Evolutionary conservation across 2,113 vertebrate species (phyloP), one percentile per base, ranked within the genome.

Genomic region (Dunckerocampus dactyliophorus): DNA sequence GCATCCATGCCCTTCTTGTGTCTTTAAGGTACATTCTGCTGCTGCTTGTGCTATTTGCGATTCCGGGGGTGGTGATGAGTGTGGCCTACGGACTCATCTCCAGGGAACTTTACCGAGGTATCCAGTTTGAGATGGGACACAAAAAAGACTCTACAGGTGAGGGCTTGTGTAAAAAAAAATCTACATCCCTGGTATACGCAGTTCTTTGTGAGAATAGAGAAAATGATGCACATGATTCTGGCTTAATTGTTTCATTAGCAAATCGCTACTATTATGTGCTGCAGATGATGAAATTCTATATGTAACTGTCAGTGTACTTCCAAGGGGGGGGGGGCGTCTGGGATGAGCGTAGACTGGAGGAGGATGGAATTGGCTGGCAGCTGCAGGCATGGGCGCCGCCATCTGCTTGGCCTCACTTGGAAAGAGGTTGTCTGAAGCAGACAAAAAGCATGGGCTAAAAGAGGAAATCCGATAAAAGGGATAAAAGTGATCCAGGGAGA

Each of bases 61-160:
- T 92, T 56, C 91, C 91, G 2, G 91, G 91, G 4, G 77, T 92
- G 71, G 88, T 92, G 80, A 92, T 92, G 90, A 89, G 88, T 37
- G 81, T 89, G 21, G 89, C 91, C 16, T 92, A 92, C 2, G 91
- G 91, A 22, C 85, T 92, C 17, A 92, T 92, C 77, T 92, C 91
- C 63, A 77, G 91, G 48, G 90, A 92, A 62, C 89, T 92, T 50
- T 92, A 88, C 31, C 76, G 86, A 62, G 91, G 91, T 51, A 92
- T 92, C 68, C 89, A 87, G 74, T 92, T 91, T 79, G 91, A 92
- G 75, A 77, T 89, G 79, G 85, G 82, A 22, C 86, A 90, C 63
- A 91, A 85, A 49, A 89, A 89, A 49, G 73, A 82, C 42, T 85
- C 87, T 0, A 64, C 83, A 16, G 88, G 91, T 92, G 62, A 89